Base-by-base conservation (phyloP, 2,113 vertebrate species). In the Andinoacara biseriatus region DNA sequence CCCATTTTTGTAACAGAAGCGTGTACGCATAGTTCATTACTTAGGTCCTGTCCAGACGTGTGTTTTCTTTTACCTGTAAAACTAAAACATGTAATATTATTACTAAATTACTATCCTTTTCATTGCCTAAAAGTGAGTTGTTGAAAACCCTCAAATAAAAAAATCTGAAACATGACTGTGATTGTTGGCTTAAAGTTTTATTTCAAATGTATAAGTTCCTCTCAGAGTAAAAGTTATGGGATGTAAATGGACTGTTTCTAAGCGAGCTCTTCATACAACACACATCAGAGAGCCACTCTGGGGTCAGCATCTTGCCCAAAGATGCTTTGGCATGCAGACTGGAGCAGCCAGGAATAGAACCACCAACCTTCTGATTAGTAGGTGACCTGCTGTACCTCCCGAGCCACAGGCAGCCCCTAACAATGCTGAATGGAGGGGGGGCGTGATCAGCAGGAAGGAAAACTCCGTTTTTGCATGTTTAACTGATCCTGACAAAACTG, bases 11-110 rank as follows among this genome's bases (percentile, higher is more conserved):
- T 95, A 93, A 93, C 87, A 93, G 80, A 93, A 91, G 80, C 87
- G 94, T 95, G 93, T 94, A 94, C 93, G 92, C 93, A 93, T 93
- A 93, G 93, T 93, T 93, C 91, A 92, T 95, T 93, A 91, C 90
- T 93, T 95, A 94, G 94, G 82, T 94, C 93, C 93, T 94, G 92
- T 94, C 93, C 90, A 89, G 83, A 91, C 63, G 91, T 94, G 93
- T 89, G 87, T 85, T 93, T 90, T 86, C 87, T 88, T 85, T 93
- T 89, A 92, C 86, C 89, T 95, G 95, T 95, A 94, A 89, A 95
- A 95, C 94, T 95, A 95, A 96, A 94, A 94, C 91, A 93, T 95
- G 93, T 94, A 94, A 93, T 94, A 95, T 95, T 94, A 95, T 94
- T 94, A 94, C 93, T 95, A 95, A 95, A 95, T 90, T 89, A 93